These are phyloP conservation scores for Tyrannus savana DNA, from an alignment of 2,113 vertebrate genomes.

Conservation along the genomic window DNA sequence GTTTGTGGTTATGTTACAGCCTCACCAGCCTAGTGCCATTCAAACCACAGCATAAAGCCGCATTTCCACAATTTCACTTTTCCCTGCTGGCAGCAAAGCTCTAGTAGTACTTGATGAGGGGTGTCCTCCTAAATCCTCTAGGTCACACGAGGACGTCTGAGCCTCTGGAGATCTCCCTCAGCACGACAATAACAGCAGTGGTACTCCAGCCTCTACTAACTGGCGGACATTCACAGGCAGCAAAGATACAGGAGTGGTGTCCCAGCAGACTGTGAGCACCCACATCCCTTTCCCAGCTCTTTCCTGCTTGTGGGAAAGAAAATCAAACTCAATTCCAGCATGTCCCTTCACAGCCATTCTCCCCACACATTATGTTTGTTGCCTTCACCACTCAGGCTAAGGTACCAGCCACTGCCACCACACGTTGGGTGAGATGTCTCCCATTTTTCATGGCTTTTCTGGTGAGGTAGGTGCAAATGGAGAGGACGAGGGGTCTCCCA, in stretches of 20 bases:
- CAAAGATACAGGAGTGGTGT: not conserved
- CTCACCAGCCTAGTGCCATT: not conserved
- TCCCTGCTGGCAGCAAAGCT: not conserved
- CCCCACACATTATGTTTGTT: accelerated
- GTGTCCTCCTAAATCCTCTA: not conserved
- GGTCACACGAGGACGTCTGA: not conserved
- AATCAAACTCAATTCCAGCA: not conserved
- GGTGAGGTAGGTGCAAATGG: not conserved
- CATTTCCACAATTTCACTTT: not conserved
- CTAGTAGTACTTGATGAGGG: not conserved
- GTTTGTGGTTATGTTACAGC: not conserved
- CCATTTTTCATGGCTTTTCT: not conserved
- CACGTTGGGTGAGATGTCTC: not conserved
- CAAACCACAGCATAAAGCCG: not conserved
- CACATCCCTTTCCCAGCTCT: not conserved
- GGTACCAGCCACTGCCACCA: accelerated
- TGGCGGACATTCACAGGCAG: not conserved
- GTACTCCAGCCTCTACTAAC: not conserved
- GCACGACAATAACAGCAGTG: not conserved
- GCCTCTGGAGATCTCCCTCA: not conserved
- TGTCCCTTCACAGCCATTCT: not conserved
- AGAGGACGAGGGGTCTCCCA: not conserved
- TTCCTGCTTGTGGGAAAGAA: not conserved
- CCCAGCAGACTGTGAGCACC: not conserved
- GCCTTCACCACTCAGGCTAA: not conserved